Base-by-base conservation (phyloP, 2,888 invertebrate genomes). In the Pyrrhia umbra region DNA sequence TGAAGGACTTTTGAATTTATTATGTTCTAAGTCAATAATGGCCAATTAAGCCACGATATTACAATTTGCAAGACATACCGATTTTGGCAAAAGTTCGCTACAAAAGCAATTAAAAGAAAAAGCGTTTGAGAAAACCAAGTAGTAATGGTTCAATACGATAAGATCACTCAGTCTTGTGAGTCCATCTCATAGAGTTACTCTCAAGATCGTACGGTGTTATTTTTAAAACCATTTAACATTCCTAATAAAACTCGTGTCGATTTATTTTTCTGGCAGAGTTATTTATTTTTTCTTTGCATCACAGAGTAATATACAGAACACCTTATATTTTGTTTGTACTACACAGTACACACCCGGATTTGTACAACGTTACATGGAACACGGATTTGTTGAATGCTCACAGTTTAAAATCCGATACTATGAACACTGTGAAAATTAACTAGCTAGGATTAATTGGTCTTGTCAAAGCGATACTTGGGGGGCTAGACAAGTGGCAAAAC, bases 271-370 rank as follows among this genome's bases (percentile, higher is more conserved):
- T 42, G 13, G 45, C 43, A 46, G 49, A 59, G 60, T 30, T 77
- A 69, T 77, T 77, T 78, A 77, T 72, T 66, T 71, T 60, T 61
- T 46, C 65, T 61, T 50, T 60, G 61, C 55, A 71, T 71, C 65
- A 64, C 51, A 65, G 70, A 67, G 65, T 55, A 69, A 25, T 49
- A 43, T 72, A 57, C 49, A 51, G 21, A 42, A 43, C 40, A 52
- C 54, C 27, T 56, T 67, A 55, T 54, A 56, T 55, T 62, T 64
- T 67, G 61, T 68, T 64, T 66, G 45, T 57, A 49, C 49, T 34
- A 42, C 16, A 66, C 42, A 64, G 50, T 61, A 62, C 42, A 66
- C 50, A 56, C 40, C 55, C 65, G 61, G 68, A 57, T 67, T 64
- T 56, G 43, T 68, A 2, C 43, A 43, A 9, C 34, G n/a, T 63